Evolutionary conservation across 2,797 vertebrate genomes (phyloP).

Genomic region (Lagocephalus sceleratus): DNA sequence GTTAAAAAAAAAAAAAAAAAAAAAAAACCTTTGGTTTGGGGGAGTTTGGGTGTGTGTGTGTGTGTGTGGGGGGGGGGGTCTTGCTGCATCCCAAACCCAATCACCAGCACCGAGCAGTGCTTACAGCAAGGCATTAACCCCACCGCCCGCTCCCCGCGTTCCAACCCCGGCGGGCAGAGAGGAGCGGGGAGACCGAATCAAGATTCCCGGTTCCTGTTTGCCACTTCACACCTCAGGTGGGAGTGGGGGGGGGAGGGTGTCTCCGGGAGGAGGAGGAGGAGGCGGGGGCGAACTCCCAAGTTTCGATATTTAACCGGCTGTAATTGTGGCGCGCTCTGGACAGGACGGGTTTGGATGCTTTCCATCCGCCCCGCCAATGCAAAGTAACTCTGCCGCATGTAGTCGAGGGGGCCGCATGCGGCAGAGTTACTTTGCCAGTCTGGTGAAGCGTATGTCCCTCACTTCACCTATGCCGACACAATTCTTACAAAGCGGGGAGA

Average conservation of each 20-base stretch:
- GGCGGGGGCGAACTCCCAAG: too few relatives aligned
- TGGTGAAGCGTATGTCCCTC: slow-evolving; percentile 31
- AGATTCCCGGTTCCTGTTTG: slow-evolving; percentile 44
- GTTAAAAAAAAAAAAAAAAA: background rate
- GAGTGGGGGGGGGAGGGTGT: too few relatives aligned
- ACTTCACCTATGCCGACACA: slow-evolving; percentile 57
- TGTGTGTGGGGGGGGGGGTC: slow-evolving; percentile 57
- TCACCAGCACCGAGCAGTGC: slow-evolving; percentile 72
- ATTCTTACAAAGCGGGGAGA: slow-evolving; percentile 41
- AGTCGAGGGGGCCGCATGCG: slow-evolving; percentile 54
- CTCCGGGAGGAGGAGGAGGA: too few relatives aligned
- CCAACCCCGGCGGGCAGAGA: slow-evolving; percentile 58
- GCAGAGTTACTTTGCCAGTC: slow-evolving; percentile 52
- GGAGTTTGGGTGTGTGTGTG: slow-evolving; percentile 52
- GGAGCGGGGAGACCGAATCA: slow-evolving; percentile 60
- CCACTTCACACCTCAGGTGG: background rate
- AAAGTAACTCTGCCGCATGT: too few relatives aligned
- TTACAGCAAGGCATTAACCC: slow-evolving; percentile 77
- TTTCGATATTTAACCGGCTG: too few relatives aligned
- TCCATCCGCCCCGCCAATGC: slow-evolving; percentile 39
- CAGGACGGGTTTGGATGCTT: slow-evolving; percentile 32
- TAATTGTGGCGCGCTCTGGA: slow-evolving; percentile 12
- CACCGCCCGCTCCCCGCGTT: slow-evolving; percentile 66
- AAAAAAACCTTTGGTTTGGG: too few relatives aligned
- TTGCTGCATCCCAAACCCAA: slow-evolving; percentile 69